These are phyloP conservation scores for Phasianus colchicus DNA, from an alignment of 2,113 vertebrate species.

Conservation along the genomic window DNA sequence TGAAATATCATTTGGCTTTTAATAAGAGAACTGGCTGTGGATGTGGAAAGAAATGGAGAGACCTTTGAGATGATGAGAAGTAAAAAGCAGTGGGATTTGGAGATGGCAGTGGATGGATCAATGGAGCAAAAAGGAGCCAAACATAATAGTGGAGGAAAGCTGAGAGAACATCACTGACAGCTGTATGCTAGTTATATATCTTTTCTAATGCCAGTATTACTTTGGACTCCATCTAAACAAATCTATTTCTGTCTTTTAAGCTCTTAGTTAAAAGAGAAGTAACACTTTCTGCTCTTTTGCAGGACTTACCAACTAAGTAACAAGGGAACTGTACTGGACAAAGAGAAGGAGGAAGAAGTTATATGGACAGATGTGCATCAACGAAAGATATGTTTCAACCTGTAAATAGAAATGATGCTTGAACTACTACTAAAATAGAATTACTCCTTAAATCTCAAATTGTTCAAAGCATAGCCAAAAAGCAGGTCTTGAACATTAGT, in stretches of 20 bases:
- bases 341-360: not conserved
- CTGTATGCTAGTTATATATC: constrained; percentile 35
- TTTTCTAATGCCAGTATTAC: constrained; percentile 42
- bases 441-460: not conserved
- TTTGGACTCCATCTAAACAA: constrained; percentile 53
- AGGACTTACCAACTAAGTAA: not conserved
- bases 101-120: constrained; percentile 44
- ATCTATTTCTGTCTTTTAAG: constrained; percentile 38
- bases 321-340: not conserved
- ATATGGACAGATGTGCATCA: not conserved
- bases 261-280: not conserved
- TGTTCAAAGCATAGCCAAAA: not conserved
- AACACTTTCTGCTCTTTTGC: not conserved
- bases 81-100: constrained; percentile 45
- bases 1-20: constrained; percentile 17
- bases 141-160: constrained; percentile 50
- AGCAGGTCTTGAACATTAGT: not conserved
- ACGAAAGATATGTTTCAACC: not conserved
- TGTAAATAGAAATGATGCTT: not conserved
- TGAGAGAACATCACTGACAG: constrained; percentile 54
- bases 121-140: constrained; percentile 23
- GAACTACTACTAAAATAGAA: not conserved
- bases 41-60: constrained; percentile 46
- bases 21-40: constrained; percentile 25
- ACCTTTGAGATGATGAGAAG: constrained; percentile 36